Conservation (phyloP, 2,113 vertebrate species). For the Notiomystis cincta region DNA sequence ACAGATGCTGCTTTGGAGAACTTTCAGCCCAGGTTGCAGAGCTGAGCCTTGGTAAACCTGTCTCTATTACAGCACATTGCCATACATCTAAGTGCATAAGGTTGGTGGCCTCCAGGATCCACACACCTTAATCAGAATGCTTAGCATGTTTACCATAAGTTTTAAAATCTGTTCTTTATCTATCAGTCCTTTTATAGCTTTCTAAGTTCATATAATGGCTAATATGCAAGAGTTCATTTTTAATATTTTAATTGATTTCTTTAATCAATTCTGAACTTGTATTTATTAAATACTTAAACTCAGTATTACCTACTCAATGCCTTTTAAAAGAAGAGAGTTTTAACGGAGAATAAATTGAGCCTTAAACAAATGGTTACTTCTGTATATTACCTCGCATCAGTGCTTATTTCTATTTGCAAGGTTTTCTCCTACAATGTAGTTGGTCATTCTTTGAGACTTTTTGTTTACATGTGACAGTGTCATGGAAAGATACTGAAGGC, state of each 20-base stretch:
- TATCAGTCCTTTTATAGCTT: slow-evolving; percentile 79
- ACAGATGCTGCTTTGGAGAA: slow-evolving; percentile 86
- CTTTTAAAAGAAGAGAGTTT: slow-evolving; percentile 81
- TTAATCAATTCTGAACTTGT: slow-evolving; percentile 80
- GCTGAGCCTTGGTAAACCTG: slow-evolving; percentile 83
- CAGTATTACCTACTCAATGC: slow-evolving; percentile 87
- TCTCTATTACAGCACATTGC: slow-evolving; percentile 82
- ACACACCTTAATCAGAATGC: slow-evolving; percentile 73
- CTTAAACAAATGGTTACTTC: slow-evolving; percentile 84
- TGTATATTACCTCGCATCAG: slow-evolving; percentile 81
- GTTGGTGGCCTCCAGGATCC: slow-evolving; percentile 71
- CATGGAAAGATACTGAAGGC: slow-evolving; percentile 67
- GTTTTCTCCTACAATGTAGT: slow-evolving; percentile 67
- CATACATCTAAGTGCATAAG: slow-evolving; percentile 76
- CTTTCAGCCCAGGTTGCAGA: slow-evolving; percentile 82
- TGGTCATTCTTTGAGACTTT: slow-evolving; percentile 70
- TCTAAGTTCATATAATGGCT: slow-evolving; percentile 81
- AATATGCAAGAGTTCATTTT: slow-evolving; percentile 82
- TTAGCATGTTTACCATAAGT: slow-evolving; percentile 81
- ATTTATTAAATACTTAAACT: slow-evolving; percentile 87
- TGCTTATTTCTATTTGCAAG: slow-evolving; percentile 76
- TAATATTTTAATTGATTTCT: slow-evolving; percentile 81
- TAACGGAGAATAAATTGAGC: slow-evolving; percentile 84
- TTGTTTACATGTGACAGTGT: slow-evolving; percentile 78
- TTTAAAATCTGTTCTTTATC: slow-evolving; percentile 76